Percentiles rank a stretch among this genome's conserved stretches.
phyloP scores from a whole-genome alignment of 2,113 vertebrate species.

The Solenodon paradoxus region DNA sequence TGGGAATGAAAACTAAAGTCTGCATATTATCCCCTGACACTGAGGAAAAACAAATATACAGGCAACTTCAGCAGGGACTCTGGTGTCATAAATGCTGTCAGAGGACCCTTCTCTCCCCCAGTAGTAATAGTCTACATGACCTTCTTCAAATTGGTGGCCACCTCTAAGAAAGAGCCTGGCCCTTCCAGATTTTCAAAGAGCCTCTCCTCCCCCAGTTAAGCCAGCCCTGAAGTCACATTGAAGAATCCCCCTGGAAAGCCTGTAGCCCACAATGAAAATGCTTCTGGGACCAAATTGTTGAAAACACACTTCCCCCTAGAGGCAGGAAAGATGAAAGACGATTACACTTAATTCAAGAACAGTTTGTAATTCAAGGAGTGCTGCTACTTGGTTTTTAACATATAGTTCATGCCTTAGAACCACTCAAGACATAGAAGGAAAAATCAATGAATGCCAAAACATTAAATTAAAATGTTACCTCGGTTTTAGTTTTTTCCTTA shows the following conservation, averaged over 20 bases:
- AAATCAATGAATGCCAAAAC: conserved; percentile 16
- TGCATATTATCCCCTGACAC: background rate
- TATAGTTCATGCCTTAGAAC: conserved; percentile 14
- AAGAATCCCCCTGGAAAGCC: conserved; percentile 18
- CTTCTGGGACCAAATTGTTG: conserved; percentile 73
- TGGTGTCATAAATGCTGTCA: too few relatives aligned
- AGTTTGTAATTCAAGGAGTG: background rate
- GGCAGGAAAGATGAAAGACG: conserved; percentile 78
- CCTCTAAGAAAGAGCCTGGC: background rate
- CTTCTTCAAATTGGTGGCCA: conserved; percentile 10
- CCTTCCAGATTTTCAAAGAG: background rate
- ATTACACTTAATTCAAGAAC: background rate
- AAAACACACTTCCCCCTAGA: conserved; percentile 86
- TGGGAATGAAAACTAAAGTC: background rate
- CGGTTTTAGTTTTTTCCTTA: conserved; percentile 20
- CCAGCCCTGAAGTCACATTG: background rate
- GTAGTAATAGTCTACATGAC: background rate
- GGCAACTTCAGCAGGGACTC: too few relatives aligned
- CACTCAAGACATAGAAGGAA: background rate
- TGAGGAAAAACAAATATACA: background rate
- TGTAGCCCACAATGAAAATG: background rate
- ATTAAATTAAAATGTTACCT: conserved; percentile 22
- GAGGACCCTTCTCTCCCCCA: conserved; percentile 7
- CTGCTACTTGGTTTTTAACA: conserved; percentile 15
- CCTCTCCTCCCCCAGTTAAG: background rate